Percentiles rank a stretch among this genome's conserved stretches.
These are phyloP conservation scores for Labeo calbasu DNA, from an alignment of 2,797 vertebrate species.

Conservation along the genomic window DNA sequence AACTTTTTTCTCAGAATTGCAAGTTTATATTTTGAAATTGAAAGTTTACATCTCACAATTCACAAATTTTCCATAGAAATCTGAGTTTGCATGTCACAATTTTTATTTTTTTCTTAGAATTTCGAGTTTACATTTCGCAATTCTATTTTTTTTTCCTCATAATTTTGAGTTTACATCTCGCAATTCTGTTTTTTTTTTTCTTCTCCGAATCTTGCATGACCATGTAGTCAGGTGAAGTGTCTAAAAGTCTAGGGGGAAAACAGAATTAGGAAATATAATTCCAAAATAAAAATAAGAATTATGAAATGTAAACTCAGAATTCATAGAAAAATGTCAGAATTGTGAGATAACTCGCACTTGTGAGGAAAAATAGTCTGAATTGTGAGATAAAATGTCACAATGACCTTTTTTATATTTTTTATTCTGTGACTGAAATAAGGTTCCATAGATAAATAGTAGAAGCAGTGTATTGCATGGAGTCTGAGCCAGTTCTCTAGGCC, in stretches of 20 bases:
- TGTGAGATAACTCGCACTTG: not conserved
- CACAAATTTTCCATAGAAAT: too few relatives aligned
- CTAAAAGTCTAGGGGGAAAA: not conserved
- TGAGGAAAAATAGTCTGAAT: not conserved
- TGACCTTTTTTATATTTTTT: not conserved
- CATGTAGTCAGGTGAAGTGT: not conserved
- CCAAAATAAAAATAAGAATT: not conserved
- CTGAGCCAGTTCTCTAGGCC: not conserved
- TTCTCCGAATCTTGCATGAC: not conserved
- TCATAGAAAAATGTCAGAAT: not conserved
- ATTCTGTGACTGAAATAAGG: not conserved
- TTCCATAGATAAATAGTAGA: slow-evolving; percentile 6
- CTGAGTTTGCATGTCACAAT: too few relatives aligned
- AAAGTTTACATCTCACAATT: too few relatives aligned
- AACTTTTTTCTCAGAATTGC: too few relatives aligned
- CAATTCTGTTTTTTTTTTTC: not conserved
- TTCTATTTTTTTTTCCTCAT: too few relatives aligned
- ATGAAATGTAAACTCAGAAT: not conserved
- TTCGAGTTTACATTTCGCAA: too few relatives aligned
- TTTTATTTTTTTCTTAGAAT: too few relatives aligned
- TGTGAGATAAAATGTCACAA: not conserved
- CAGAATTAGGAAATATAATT: not conserved
- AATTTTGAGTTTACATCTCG: not conserved
- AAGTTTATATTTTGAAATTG: too few relatives aligned
- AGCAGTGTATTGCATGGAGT: not conserved